Evolutionary conservation across 2,113 vertebrate genomes (phyloP).

Genomic region (Platichthys stellatus): DNA sequence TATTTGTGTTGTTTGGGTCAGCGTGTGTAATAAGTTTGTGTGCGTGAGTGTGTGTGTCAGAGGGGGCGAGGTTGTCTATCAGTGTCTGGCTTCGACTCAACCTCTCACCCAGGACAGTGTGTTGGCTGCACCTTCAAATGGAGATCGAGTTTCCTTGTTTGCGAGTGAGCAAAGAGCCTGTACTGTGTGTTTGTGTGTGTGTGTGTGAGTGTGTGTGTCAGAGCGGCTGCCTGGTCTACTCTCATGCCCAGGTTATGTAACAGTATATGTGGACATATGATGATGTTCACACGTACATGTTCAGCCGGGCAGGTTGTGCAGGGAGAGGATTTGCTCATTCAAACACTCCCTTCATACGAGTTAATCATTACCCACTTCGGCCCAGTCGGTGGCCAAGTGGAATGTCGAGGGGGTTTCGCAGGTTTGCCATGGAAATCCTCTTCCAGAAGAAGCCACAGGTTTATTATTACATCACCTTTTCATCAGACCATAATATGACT

Average conservation of each 20-base stretch:
- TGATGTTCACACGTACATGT: slow-evolving; percentile 24
- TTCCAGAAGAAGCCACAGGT: slow-evolving; percentile 15
- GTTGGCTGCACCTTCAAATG: slow-evolving; percentile 49
- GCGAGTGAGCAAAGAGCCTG: slow-evolving; percentile 34
- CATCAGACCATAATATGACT: not conserved
- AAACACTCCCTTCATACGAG: slow-evolving; percentile 37
- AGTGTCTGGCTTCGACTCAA: slow-evolving; percentile 37
- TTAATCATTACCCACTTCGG: slow-evolving; percentile 68
- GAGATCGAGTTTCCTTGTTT: slow-evolving; percentile 58
- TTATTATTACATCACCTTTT: slow-evolving; percentile 36
- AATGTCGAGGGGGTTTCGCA: slow-evolving; percentile 45
- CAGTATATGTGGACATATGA: slow-evolving; percentile 20
- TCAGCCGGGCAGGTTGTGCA: slow-evolving; percentile 13
- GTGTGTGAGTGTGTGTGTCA: slow-evolving; percentile 38
- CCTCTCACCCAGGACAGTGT: slow-evolving; percentile 44
- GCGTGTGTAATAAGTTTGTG: slow-evolving; percentile 6
- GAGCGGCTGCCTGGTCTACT: slow-evolving; percentile 20
- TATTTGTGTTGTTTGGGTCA: slow-evolving; percentile 20
- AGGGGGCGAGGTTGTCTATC: slow-evolving; percentile 26
- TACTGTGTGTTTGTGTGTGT: slow-evolving; percentile 10
- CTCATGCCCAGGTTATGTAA: slow-evolving; percentile 57
- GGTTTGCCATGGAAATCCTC: slow-evolving; percentile 31
- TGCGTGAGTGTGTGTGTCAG: slow-evolving; percentile 23
- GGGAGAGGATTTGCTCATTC: slow-evolving; percentile 40
- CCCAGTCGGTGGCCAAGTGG: slow-evolving; percentile 39